Conservation (phyloP, 92 coral and sea anemone genomes). For the Parazoanthus darwini region DNA sequence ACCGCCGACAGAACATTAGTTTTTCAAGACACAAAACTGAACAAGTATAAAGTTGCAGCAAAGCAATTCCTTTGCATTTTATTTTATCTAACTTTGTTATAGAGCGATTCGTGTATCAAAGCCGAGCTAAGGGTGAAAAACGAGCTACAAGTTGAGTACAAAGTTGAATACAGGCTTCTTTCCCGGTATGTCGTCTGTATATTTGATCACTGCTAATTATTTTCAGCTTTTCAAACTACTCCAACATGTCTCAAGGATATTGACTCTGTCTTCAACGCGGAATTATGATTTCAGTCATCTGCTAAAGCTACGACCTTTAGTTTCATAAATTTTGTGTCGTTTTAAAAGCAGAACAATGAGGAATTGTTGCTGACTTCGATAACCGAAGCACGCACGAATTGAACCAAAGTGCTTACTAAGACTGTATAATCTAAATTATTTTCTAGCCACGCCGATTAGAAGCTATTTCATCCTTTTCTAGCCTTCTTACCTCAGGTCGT, state of each 20-base stretch:
- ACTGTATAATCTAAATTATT: not conserved
- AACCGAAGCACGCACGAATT: not conserved
- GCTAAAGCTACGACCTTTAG: not conserved
- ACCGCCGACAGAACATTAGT: constrained; percentile 22
- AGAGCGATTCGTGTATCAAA: not conserved
- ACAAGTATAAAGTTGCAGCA: not conserved
- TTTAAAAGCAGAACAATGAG: not conserved
- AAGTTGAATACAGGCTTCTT: not conserved
- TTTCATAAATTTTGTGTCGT: not conserved
- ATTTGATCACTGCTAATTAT: not conserved
- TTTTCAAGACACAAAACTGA: not conserved
- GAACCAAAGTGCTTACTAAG: not conserved
- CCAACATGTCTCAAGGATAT: not conserved
- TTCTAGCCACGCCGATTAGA: not conserved
- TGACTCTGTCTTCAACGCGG: not conserved
- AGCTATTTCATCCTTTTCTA: not conserved
- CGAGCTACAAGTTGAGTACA: not conserved
- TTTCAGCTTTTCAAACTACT: constrained; percentile 12
- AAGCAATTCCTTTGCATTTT: not conserved
- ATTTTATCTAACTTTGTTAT: not conserved
- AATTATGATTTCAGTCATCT: not conserved
- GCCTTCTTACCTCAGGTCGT: constrained; percentile 6
- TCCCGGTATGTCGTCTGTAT: not conserved
- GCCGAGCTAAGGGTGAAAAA: not conserved
- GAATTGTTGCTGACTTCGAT: not conserved